Evolutionary conservation across 2,888 invertebrate genomes (phyloP).

Genomic region (Bombyx huttoni): DNA sequence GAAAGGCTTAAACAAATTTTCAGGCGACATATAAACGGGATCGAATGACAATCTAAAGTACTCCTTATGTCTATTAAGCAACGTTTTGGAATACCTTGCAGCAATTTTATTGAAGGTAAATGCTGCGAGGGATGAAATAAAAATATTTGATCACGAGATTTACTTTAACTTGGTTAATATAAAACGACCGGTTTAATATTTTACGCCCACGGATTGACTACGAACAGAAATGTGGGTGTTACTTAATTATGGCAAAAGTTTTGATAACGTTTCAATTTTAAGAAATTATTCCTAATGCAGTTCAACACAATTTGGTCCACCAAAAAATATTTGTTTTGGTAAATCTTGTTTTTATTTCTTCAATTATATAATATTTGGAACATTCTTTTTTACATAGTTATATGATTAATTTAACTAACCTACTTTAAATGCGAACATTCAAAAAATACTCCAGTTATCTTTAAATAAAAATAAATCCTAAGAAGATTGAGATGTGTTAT

Average conservation of each 20-base stretch:
- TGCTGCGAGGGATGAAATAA: slow-evolving; percentile 9
- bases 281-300: not conserved
- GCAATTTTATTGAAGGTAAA: slow-evolving; percentile 10
- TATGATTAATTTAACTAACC: no score
- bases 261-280: slow-evolving; percentile 3
- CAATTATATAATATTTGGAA: no score
- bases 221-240: slow-evolving; percentile 15
- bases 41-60: slow-evolving; percentile 6
- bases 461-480: no score
- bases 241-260: slow-evolving; percentile 14
- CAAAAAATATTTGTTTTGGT: no score
- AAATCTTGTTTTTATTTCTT: no score
- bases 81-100: slow-evolving; percentile 11
- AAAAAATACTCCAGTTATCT: no score
- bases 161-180: slow-evolving; percentile 8
- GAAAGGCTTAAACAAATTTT: no score
- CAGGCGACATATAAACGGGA: slow-evolving; percentile 10
- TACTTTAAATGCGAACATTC: no score
- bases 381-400: no score
- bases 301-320: no score
- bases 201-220: slow-evolving; percentile 13
- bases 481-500: no score
- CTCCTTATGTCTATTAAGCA: slow-evolving; percentile 16
- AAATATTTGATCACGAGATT: slow-evolving; percentile 9
- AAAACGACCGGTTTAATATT: slow-evolving; percentile 12